Conservation (phyloP, 1,140 invertebrate genomes). For the Saxidomus purpurata region DNA sequence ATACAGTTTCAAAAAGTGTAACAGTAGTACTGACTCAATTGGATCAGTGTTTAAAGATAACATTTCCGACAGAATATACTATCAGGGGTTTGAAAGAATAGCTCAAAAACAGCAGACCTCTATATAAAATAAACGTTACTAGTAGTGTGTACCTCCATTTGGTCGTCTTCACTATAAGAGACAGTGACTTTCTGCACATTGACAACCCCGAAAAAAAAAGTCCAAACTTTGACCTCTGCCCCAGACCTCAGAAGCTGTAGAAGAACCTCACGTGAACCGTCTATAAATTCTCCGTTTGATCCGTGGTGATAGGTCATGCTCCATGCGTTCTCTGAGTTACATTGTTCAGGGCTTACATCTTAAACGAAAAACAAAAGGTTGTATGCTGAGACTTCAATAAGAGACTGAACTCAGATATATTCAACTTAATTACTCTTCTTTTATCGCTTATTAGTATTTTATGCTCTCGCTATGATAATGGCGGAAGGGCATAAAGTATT, state of each 20-base stretch:
- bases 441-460: too few species aligned
- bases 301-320: neutral
- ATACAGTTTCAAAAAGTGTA: neutral
- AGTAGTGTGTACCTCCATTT: neutral
- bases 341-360: neutral
- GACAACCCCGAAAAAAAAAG: neutral
- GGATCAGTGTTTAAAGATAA: neutral
- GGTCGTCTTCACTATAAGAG: neutral
- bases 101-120: neutral
- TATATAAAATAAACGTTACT: neutral
- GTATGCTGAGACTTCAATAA: too few species aligned
- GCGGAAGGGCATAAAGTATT: too few species aligned
- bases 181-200: neutral
- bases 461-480: too few species aligned
- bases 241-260: neutral
- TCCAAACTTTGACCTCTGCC: conserved; percentile 7
- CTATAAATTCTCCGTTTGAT: too few species aligned
- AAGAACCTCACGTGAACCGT: neutral
- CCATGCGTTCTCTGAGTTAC: neutral
- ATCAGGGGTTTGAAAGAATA: neutral
- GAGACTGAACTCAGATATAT: too few species aligned
- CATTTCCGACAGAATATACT: neutral
- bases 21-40: neutral
- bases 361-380: too few species aligned
- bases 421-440: too few species aligned